Evolutionary conservation across 2,888 invertebrate genomes (phyloP).

Genomic region (Abrostola triplasia): DNA sequence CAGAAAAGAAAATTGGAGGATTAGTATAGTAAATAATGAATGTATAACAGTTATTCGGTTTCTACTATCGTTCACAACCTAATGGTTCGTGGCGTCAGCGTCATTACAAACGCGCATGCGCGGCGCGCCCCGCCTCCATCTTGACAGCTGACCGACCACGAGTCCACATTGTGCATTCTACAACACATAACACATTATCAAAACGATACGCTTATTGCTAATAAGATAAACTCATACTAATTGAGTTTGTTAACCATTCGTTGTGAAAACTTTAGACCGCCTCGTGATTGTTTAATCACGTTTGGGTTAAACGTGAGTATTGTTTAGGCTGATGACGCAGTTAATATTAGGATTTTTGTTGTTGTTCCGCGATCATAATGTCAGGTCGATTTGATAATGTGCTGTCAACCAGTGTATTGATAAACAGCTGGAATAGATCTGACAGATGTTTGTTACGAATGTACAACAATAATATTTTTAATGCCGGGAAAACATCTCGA

Average conservation of each 20-base stretch:
- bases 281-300: slow-evolving; percentile 52
- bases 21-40: too few relatives aligned
- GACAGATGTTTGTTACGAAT: not conserved
- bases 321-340: slow-evolving; percentile 32
- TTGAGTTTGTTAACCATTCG: slow-evolving; percentile 19
- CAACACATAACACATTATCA: slow-evolving; percentile 15
- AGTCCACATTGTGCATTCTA: slow-evolving; percentile 42
- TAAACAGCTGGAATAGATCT: not conserved
- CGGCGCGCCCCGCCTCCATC: slow-evolving; percentile 44
- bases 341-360: slow-evolving; percentile 14
- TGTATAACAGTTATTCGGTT: slow-evolving; percentile 15
- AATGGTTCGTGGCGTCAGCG: slow-evolving; percentile 71
- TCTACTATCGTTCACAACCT: slow-evolving; percentile 38
- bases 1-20: too few relatives aligned
- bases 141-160: slow-evolving; percentile 59
- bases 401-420: not conserved
- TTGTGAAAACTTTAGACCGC: slow-evolving; percentile 18
- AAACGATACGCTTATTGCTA: slow-evolving; percentile 16
- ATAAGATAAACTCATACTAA: slow-evolving; percentile 43
- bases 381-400: not conserved
- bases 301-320: slow-evolving; percentile 57
- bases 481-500: too few relatives aligned
- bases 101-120: slow-evolving; percentile 76
- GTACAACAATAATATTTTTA: too few relatives aligned
- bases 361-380: slow-evolving; percentile 3